These are phyloP conservation scores for Pseudochaenichthys georgianus DNA, from an alignment of 2,797 vertebrate genomes.

Conservation along the genomic window DNA sequence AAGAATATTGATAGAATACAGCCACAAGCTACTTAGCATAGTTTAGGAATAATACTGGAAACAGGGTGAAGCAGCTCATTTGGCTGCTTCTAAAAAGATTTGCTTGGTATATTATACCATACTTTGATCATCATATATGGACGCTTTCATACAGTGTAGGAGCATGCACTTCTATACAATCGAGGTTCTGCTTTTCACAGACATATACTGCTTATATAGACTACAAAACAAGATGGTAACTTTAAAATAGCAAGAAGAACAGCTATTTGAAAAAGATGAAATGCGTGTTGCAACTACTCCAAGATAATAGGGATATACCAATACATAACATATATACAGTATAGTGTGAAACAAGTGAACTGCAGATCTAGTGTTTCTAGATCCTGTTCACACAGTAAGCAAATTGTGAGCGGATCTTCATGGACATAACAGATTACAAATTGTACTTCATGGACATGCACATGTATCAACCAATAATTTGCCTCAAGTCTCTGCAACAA, in stretches of 20 bases:
- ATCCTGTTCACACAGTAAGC: neutral
- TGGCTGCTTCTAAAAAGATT: neutral
- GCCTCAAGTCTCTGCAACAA: neutral
- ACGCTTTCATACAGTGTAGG: too few relatives aligned
- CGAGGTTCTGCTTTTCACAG: too few relatives aligned
- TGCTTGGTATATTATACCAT: too few relatives aligned
- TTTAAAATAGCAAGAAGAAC: neutral
- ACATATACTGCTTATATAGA: too few relatives aligned
- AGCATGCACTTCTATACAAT: too few relatives aligned
- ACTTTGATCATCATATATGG: too few relatives aligned
- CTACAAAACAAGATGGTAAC: slow-evolving; percentile 6
- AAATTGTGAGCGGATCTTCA: neutral
- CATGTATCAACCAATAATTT: neutral
- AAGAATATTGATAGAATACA: neutral
- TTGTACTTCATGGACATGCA: neutral
- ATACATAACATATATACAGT: neutral
- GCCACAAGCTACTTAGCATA: neutral
- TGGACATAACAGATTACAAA: neutral
- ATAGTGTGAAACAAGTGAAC: too few relatives aligned
- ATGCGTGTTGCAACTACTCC: neutral
- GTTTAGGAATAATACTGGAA: neutral
- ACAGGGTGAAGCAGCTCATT: neutral
- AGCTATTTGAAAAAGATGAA: neutral
- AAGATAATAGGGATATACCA: neutral
- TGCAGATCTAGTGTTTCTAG: too few relatives aligned